These are phyloP conservation scores for Piliocolobus tephrosceles DNA, from an alignment of 2,113 vertebrate genomes.

Conservation along the genomic window DNA sequence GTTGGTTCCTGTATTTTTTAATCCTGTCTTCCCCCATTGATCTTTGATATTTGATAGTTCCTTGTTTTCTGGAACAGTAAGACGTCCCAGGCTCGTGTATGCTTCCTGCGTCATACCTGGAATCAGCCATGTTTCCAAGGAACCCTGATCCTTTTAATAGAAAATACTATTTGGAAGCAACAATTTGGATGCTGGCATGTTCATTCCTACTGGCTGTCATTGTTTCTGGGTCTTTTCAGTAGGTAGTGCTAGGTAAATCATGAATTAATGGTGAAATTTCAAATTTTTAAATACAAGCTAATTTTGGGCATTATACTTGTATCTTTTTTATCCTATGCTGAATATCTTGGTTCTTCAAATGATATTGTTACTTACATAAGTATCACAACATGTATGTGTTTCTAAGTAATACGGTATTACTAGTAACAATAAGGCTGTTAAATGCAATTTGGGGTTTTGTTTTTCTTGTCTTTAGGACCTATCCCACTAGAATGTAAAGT, in stretches of 20 bases:
- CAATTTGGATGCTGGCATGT: background rate
- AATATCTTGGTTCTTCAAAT: conserved; percentile 37
- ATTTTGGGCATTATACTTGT: background rate
- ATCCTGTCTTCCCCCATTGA: background rate
- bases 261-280: background rate
- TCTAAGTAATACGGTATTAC: background rate
- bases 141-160: background rate
- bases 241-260: background rate
- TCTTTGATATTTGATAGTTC: background rate
- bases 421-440: background rate
- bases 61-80: background rate
- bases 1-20: background rate
- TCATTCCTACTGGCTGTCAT: background rate
- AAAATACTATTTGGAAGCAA: background rate
- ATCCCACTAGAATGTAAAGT: background rate
- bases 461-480: background rate
- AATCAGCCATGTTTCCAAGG: background rate
- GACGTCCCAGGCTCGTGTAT: background rate
- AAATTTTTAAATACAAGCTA: background rate
- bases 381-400: background rate
- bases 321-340: background rate
- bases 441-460: background rate
- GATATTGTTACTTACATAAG: background rate
- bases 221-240: background rate
- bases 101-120: background rate